Evolutionary conservation across 2,113 vertebrate species (phyloP).

Genomic region (Gracilinanus agilis): DNA sequence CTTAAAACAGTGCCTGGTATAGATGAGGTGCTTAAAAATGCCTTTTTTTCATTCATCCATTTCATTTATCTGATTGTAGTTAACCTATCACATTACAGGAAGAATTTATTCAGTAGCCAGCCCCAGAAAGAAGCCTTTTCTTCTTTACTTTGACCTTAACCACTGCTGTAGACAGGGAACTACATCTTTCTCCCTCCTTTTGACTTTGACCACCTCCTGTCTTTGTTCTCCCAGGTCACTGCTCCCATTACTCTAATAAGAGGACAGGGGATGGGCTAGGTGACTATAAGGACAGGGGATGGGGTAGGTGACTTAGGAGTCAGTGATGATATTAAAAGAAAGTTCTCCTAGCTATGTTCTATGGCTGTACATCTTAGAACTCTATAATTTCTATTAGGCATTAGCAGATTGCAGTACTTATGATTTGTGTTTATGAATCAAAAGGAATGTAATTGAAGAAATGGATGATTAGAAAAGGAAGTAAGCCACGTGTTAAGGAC

Average conservation of each 20-base stretch:
- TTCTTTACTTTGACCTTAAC: neutral
- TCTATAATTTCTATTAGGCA: neutral
- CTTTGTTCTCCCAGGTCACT: neutral
- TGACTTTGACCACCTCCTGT: neutral
- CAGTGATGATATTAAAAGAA: neutral
- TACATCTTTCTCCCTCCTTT: neutral
- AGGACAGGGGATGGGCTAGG: neutral
- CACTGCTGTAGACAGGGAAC: neutral
- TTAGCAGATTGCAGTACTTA: neutral
- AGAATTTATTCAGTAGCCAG: neutral
- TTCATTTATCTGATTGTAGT: neutral
- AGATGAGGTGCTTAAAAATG: neutral
- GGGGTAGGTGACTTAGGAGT: neutral
- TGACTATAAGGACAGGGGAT: neutral
- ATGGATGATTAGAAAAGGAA: neutral
- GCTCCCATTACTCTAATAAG: neutral
- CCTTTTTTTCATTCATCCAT: neutral
- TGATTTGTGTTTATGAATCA: neutral
- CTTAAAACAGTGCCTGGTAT: neutral
- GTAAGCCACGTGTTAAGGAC: neutral
- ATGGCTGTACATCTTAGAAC: neutral
- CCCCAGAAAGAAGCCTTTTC: neutral
- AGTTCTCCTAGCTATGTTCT: neutral
- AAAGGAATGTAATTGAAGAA: neutral
- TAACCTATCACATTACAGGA: neutral